Percentiles rank a stretch among this genome's conserved stretches.
Conservation (phyloP, 2,113 vertebrate species). For the Crotalus tigris region DNA sequence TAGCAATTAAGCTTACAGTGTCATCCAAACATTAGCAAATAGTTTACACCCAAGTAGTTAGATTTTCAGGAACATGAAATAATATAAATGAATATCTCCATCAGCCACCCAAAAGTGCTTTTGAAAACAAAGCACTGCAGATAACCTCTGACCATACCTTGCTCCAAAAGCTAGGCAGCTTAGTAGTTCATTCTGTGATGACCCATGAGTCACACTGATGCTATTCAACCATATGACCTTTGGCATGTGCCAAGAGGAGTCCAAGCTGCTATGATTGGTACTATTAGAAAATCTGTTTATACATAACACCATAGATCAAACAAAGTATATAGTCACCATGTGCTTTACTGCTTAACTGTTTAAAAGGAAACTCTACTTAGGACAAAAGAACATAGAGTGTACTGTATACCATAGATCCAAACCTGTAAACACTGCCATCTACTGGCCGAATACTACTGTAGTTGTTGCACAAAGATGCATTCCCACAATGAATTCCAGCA, state of each 20-base stretch:
- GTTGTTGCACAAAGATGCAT: too few species aligned
- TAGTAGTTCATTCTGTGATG: background rate
- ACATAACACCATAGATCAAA: too few species aligned
- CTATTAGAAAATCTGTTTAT: too few species aligned
- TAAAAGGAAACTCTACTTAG: too few species aligned
- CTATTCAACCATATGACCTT: background rate
- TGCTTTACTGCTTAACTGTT: too few species aligned
- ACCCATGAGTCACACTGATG: background rate
- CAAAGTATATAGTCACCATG: too few species aligned
- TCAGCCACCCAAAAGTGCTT: background rate
- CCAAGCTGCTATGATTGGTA: too few species aligned
- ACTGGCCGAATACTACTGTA: too few species aligned
- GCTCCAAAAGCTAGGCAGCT: background rate
- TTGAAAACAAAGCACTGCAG: background rate
- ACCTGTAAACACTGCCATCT: too few species aligned
- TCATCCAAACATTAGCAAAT: background rate
- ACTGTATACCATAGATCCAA: too few species aligned
- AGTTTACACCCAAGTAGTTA: background rate
- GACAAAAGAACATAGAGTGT: too few species aligned
- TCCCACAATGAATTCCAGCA: too few species aligned
- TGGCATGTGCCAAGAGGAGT: background rate
- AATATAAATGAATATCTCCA: background rate
- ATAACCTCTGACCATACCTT: background rate
- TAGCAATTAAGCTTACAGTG: background rate
- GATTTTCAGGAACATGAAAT: background rate